Percentiles rank a stretch among this genome's conserved stretches.
Conservation (phyloP, 2,797 vertebrate species). For the Hephaestus fuliginosus region DNA sequence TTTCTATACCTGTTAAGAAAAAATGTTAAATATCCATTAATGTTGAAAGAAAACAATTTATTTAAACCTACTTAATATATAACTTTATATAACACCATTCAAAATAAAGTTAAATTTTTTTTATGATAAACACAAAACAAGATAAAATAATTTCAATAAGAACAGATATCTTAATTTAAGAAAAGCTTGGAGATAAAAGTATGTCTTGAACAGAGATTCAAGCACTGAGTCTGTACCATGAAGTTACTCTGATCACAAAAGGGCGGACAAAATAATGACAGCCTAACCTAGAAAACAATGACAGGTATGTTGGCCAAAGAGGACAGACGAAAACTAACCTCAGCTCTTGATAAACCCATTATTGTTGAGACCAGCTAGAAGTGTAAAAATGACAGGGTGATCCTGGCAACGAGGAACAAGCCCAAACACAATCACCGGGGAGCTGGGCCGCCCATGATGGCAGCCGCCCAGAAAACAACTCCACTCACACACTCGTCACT, state of each 20-base stretch:
- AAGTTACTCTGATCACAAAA: background rate
- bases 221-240: background rate
- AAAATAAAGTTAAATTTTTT: too few relatives aligned
- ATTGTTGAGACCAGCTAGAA: background rate
- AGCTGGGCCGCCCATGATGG: background rate
- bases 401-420: background rate
- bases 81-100: too few relatives aligned
- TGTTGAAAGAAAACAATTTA: background rate
- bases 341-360: background rate
- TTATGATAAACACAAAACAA: too few relatives aligned
- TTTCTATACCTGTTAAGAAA: background rate
- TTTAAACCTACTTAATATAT: too few relatives aligned
- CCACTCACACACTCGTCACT: constrained; percentile 13
- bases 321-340: too few relatives aligned
- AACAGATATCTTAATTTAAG: too few relatives aligned
- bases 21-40: background rate
- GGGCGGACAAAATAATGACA: background rate
- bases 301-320: background rate
- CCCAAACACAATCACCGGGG: constrained; percentile 4
- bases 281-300: background rate
- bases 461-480: constrained; percentile 2
- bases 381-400: constrained; percentile 7
- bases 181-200: too few relatives aligned
- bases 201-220: too few relatives aligned
- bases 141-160: too few relatives aligned